Evolutionary conservation across 2,888 invertebrate species (phyloP).

Genomic region (Aplocera efformata): DNA sequence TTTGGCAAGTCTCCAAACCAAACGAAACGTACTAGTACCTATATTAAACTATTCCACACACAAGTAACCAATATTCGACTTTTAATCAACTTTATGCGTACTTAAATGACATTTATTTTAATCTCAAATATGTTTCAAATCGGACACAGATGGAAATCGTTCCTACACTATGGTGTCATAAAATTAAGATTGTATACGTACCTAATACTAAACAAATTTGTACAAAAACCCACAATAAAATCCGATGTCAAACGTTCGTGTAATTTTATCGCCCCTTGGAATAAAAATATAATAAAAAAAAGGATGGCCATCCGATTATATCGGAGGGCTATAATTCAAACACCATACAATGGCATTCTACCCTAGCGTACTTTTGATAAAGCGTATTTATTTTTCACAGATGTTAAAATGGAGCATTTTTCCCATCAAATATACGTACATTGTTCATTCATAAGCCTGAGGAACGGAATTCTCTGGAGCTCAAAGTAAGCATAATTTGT

Average conservation of each 20-base stretch:
- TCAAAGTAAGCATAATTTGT: conserved; percentile 6
- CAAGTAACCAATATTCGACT: too few species aligned
- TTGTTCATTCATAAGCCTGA: conserved; percentile 20
- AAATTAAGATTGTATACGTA: too few species aligned
- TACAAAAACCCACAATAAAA: background rate
- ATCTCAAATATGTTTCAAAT: too few species aligned
- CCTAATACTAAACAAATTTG: too few species aligned
- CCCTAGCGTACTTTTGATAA: conserved; percentile 33
- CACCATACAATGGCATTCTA: conserved; percentile 31
- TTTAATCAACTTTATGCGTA: too few species aligned
- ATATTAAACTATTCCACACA: too few species aligned
- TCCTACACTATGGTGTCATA: too few species aligned
- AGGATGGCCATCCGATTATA: conserved; percentile 23
- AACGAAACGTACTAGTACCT: too few species aligned
- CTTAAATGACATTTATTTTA: too few species aligned
- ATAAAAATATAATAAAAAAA: conserved; percentile 2
- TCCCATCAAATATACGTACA: conserved; percentile 17
- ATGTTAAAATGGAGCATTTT: conserved; percentile 26
- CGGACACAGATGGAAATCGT: too few species aligned
- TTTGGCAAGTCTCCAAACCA: too few species aligned
- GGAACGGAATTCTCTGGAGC: conserved; percentile 14
- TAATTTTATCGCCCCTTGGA: conserved; percentile 9
- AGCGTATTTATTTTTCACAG: conserved; percentile 29
- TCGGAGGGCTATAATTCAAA: conserved; percentile 25
- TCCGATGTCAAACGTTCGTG: background rate